Conservation (phyloP, 1,140 invertebrate genomes). For the Myzus persicae region DNA sequence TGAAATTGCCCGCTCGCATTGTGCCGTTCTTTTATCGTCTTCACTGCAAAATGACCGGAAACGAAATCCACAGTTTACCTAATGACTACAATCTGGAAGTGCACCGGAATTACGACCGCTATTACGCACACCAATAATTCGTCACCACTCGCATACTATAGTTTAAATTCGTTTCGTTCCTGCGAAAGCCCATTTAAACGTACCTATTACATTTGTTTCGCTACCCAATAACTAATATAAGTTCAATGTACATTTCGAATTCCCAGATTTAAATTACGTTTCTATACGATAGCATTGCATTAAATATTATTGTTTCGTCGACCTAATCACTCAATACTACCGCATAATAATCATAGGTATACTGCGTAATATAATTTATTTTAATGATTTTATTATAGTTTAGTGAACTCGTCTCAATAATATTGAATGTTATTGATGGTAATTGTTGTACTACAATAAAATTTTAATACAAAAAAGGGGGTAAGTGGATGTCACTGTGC, state of each 20-base stretch:
- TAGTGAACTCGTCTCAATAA: neutral
- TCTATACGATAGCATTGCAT: neutral
- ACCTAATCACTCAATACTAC: neutral
- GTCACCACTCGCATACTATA: neutral
- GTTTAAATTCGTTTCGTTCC: neutral
- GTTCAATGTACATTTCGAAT: neutral
- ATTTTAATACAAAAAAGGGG: no score
- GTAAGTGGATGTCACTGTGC: no score
- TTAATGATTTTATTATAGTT: neutral
- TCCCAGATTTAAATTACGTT: neutral
- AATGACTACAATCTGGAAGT: conserved; percentile 28
- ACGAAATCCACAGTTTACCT: conserved; percentile 21
- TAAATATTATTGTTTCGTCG: neutral
- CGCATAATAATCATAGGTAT: no score
- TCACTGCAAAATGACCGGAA: conserved; percentile 39
- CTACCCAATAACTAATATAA: neutral
- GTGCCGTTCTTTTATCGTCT: neutral
- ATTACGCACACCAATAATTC: conserved; percentile 32
- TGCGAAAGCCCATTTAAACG: neutral
- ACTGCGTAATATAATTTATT: neutral
- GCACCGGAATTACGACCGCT: neutral
- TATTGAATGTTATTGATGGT: neutral
- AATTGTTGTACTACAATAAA: neutral
- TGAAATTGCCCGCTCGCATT: neutral
- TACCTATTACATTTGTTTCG: neutral